Base-by-base conservation (phyloP, 2,113 vertebrate genomes). In the Xiphias gladius region DNA sequence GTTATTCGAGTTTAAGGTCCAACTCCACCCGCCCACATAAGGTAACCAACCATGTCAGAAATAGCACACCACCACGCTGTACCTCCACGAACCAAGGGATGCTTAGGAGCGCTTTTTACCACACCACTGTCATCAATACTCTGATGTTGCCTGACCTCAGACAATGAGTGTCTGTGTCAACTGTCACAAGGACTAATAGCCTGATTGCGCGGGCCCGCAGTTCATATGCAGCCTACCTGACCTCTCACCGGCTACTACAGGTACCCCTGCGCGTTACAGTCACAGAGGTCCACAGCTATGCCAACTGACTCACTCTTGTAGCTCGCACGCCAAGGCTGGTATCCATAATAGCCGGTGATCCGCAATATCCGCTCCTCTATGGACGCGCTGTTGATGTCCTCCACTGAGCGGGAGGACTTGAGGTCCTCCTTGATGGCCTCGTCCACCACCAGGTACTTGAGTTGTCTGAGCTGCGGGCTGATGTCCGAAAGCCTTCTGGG, bases 301-400 rank as follows among this genome's bases (percentile, higher is more conserved):
- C n/a, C 13, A 20, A 73, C 3, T 2, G 55, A 94, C 97, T 97
- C 95, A 99, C 97, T 96, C 86, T 95, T 96, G 94, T 92, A 97
- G 95, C 97, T 96, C 22, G 96, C 93, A 2, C 95, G 97, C 98
- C 97, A 98, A 50, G 98, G 97, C 88, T 98, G 97, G 87, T 98
- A 98, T 84, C 98, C 97, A 75, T 99, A 99, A 90, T 98, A 99
- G 83, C 97, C 98, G 0, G 98, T 98, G 93, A 99, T 99, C 50
- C 95, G 88, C 82, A 96, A 32, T 87, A 99, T 99, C 22, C 97
- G 92, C 92, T 99, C 96, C 89, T 99, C 98, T 74, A 98, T 98
- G 85, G 97, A 97, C 41, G 96, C 96, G 79, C 96, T 96, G 93
- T 94, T 97, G 91, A 99, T 97, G 90, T 97, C 97, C 87, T 98